Conservation (phyloP, 2,888 invertebrate species). For the Sericinus montela region DNA sequence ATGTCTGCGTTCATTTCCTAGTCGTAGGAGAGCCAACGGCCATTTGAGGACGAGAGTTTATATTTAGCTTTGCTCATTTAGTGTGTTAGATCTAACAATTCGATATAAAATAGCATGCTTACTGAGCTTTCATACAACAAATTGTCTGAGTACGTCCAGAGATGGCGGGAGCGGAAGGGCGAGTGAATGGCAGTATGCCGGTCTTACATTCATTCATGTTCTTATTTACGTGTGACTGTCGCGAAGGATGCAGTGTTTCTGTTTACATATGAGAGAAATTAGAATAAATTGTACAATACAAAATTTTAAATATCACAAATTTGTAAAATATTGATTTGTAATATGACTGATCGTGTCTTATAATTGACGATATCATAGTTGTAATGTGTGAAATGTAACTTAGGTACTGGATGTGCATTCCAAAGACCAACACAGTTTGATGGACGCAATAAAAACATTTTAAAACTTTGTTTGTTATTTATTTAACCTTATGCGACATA, state of each 20-base stretch:
- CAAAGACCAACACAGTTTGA: slow-evolving; percentile 73
- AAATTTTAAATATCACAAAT: slow-evolving; percentile 28
- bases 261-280: slow-evolving; percentile 12
- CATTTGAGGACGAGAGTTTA: slow-evolving; percentile 27
- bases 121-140: slow-evolving; percentile 38
- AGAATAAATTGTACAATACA: slow-evolving; percentile 22
- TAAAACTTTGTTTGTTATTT: slow-evolving; percentile 25
- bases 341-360: slow-evolving; percentile 22
- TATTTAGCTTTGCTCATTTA: slow-evolving; percentile 52
- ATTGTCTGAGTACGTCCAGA: slow-evolving; percentile 1
- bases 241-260: slow-evolving; percentile 13
- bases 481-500: slow-evolving; percentile 8
- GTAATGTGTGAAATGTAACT: slow-evolving; percentile 50
- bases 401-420: slow-evolving; percentile 72
- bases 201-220: slow-evolving; percentile 2
- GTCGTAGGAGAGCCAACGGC: slow-evolving; percentile 33
- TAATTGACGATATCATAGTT: slow-evolving; percentile 44
- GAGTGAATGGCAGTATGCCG: slow-evolving; percentile 9
- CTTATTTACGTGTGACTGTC: slow-evolving; percentile 12
- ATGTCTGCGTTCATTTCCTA: slow-evolving; percentile 39
- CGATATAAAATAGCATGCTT: slow-evolving; percentile 47
- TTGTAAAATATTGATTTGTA: slow-evolving; percentile 28
- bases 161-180: slow-evolving; percentile 7
- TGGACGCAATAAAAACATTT: slow-evolving; percentile 66
- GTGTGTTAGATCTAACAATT: slow-evolving; percentile 49